Percentiles rank a stretch among this genome's conserved stretches.
Evolutionary conservation across 2,113 vertebrate species (phyloP).

Genomic region (Cinclus mexicanus): DNA sequence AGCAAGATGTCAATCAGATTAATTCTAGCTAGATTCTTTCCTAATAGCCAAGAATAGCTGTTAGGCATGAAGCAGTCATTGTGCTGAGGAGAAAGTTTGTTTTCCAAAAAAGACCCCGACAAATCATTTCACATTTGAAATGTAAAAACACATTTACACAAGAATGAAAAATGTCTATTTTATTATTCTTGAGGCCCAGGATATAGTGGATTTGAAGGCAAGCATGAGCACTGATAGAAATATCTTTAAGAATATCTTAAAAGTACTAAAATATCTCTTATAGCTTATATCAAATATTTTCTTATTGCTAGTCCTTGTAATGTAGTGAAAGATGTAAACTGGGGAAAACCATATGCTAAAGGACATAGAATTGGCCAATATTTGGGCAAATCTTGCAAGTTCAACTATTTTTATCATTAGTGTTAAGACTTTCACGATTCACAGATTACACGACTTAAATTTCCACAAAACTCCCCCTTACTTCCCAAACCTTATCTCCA

Average conservation of each 20-base stretch:
- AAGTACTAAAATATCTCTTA: neutral
- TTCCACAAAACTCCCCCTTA: neutral
- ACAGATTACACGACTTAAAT: neutral
- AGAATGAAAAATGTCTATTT: neutral
- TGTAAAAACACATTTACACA: constrained; percentile 13
- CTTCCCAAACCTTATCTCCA: neutral
- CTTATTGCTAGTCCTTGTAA: neutral
- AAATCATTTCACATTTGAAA: constrained; percentile 42
- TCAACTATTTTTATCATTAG: neutral
- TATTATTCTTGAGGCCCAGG: neutral
- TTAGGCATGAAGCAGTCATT: constrained; percentile 52
- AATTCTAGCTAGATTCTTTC: constrained; percentile 52
- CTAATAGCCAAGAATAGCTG: constrained; percentile 57
- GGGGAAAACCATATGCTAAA: neutral
- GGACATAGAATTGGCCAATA: neutral
- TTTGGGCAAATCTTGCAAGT: neutral
- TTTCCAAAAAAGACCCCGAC: neutral
- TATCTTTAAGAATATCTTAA: neutral
- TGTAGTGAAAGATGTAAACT: neutral
- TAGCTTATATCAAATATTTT: neutral
- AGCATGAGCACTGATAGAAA: neutral
- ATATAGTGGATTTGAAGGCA: neutral
- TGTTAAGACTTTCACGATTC: neutral
- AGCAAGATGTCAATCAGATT: constrained; percentile 64
- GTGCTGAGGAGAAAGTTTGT: constrained; percentile 27